These are phyloP conservation scores for Drosophila ustulata DNA, from an alignment of 2,888 invertebrate genomes.

Conservation along the genomic window DNA sequence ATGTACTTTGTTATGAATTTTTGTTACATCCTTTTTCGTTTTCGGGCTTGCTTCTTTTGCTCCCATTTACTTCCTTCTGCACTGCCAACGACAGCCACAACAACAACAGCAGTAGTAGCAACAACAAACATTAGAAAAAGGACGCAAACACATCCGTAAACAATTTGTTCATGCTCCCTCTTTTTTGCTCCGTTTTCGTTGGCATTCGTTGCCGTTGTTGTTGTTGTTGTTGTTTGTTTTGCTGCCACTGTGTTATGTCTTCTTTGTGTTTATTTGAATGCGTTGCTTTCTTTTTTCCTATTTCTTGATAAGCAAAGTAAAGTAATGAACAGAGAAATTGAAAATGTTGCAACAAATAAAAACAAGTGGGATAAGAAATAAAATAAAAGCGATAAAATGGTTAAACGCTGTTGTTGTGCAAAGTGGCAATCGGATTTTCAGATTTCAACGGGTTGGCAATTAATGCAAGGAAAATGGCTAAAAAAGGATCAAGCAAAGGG, in stretches of 20 bases:
- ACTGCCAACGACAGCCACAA: constrained; percentile 27
- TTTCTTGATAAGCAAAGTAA: constrained; percentile 71
- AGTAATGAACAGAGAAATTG: constrained; percentile 71
- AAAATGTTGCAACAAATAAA: constrained; percentile 53
- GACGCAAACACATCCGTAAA: constrained; percentile 80
- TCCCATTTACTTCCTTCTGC: constrained; percentile 45
- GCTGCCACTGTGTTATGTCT: constrained; percentile 41
- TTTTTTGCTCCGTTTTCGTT: constrained; percentile 23
- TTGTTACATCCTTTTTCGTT: constrained; percentile 70
- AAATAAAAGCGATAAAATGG: constrained; percentile 33
- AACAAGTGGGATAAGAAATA: constrained; percentile 34
- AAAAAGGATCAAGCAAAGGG: not conserved
- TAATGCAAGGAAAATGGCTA: constrained; percentile 2
- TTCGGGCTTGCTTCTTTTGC: constrained; percentile 33
- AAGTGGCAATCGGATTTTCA: constrained; percentile 32
- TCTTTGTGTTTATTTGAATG: constrained; percentile 66
- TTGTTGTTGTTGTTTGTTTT: constrained; percentile 13
- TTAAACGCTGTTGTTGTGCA: constrained; percentile 29
- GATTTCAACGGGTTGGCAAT: constrained; percentile 32
- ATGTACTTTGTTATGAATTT: constrained; percentile 79
- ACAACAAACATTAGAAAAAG: constrained; percentile 59
- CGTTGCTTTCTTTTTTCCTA: constrained; percentile 27
- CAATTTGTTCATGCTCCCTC: constrained; percentile 75
- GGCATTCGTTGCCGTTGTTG: not conserved
- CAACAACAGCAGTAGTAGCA: constrained; percentile 36